Evolutionary conservation across 1,140 invertebrate species (phyloP), one percentile per base, ranked within the genome.

Genomic region (Drusus annulatus): DNA sequence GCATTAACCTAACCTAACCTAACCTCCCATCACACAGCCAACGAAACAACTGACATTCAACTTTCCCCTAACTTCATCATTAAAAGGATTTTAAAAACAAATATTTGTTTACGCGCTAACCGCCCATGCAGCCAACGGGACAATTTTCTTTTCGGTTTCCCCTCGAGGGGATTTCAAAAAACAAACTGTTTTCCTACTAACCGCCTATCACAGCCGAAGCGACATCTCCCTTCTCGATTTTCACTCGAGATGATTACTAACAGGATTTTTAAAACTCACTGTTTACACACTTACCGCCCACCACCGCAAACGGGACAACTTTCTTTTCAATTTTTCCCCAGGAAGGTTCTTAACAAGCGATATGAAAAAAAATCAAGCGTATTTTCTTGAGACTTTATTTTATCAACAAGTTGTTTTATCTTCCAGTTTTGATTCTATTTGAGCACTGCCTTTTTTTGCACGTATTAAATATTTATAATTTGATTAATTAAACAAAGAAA

Each of bases 291-390:
- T 13, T 15, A 25, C 25, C 25, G 13, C 62, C 62, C 19, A n/a
- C 15, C 17, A 60, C 56, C 17, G n/a, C 56, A 19, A 13, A 23
- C 21, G 25, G 62, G 25, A 63, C 25, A 56, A 63, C 62, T 63
- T 63, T 63, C 62, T 63, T 63, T 63, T 28, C 62, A 63, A 31
- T 63, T 63, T 28, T 63, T 16, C 25, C 62, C 10, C 56, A 16
- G 23, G n/a, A 60, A 23, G 23, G 17, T 60, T 60, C 17, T 23
- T 60, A 60, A 23, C 56, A 17, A 60, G 56, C n/a, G n/a, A n/a
- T n/a, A n/a, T n/a, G n/a, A n/a, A n/a, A n/a, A n/a, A n/a, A n/a
- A n/a, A n/a, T 60, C 36, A 45, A 45, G 8, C 10, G 13, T 45
- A 45, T 45, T 45, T 45, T 45, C 23, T 23, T 4, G 23, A 60